Conservation (phyloP, 2,888 invertebrate species). For the Zelleria hepariella region DNA sequence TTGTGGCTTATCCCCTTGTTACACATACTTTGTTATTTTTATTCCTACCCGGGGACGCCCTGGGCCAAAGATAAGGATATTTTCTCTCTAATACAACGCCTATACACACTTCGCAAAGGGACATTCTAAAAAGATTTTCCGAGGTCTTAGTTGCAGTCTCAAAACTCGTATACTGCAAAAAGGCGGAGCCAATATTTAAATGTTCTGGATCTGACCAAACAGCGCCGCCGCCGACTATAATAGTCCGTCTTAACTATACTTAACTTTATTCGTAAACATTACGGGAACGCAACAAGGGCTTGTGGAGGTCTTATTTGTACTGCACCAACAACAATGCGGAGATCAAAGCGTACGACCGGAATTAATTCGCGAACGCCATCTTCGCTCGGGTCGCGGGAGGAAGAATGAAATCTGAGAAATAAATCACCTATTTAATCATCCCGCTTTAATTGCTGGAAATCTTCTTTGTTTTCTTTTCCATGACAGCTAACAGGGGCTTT, state of each 20-base stretch:
- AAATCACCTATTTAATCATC: background rate
- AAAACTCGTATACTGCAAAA: too few relatives aligned
- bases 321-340: slow-evolving; percentile 49
- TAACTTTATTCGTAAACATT: too few relatives aligned
- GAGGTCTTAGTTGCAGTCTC: background rate
- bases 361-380: slow-evolving; percentile 48
- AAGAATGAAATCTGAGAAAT: background rate
- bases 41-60: slow-evolving; percentile 29
- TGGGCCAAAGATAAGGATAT: slow-evolving; percentile 34
- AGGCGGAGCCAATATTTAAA: too few relatives aligned
- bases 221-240: too few relatives aligned
- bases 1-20: slow-evolving; percentile 50
- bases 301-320: slow-evolving; percentile 40
- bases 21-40: slow-evolving; percentile 47
- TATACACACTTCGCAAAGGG: background rate
- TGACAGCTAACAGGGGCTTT: background rate
- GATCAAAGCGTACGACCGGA: slow-evolving; percentile 56
- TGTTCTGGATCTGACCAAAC: too few relatives aligned
- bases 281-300: background rate
- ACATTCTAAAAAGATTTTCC: background rate
- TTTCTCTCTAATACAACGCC: slow-evolving; percentile 30
- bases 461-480: background rate
- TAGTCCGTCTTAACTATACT: too few relatives aligned
- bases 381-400: background rate
- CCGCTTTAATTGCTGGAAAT: background rate